Evolutionary conservation across 2,888 invertebrate species (phyloP).

Genomic region (Gymnocheta viridis): DNA sequence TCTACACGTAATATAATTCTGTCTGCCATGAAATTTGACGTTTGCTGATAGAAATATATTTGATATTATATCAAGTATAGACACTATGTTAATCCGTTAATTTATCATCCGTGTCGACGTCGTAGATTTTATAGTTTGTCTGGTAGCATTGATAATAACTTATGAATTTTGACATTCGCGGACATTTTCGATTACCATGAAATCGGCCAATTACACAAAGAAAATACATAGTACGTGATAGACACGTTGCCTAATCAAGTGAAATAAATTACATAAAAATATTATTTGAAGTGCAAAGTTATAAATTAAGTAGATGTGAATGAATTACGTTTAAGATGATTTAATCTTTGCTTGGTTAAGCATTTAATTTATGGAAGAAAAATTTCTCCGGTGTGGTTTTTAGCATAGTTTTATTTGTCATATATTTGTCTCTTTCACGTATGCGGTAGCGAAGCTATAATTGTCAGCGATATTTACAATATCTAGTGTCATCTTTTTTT

Average conservation of each 20-base stretch:
- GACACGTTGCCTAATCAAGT: conserved; percentile 21
- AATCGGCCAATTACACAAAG: background rate
- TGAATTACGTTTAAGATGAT: background rate
- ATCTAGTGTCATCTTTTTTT: background rate
- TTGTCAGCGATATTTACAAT: background rate
- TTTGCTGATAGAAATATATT: too few relatives aligned
- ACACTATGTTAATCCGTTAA: too few relatives aligned
- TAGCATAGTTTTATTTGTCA: conserved; percentile 15
- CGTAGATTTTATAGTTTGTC: too few relatives aligned
- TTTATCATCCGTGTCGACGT: too few relatives aligned
- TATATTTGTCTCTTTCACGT: conserved; percentile 43
- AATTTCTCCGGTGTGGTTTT: conserved; percentile 50
- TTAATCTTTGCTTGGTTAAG: background rate
- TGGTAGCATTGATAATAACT: background rate
- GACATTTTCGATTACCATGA: conserved; percentile 25
- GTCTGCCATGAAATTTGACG: too few relatives aligned
- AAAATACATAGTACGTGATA: background rate
- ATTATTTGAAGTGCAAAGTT: background rate
- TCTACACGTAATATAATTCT: too few relatives aligned
- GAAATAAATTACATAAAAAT: background rate
- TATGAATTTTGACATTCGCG: conserved; percentile 9
- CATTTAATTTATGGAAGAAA: background rate
- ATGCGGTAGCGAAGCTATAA: background rate
- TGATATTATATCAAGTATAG: too few relatives aligned
- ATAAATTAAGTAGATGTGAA: background rate